These are phyloP conservation scores for Heliconius hortense DNA, from an alignment of 2,888 invertebrate genomes.

Conservation along the genomic window DNA sequence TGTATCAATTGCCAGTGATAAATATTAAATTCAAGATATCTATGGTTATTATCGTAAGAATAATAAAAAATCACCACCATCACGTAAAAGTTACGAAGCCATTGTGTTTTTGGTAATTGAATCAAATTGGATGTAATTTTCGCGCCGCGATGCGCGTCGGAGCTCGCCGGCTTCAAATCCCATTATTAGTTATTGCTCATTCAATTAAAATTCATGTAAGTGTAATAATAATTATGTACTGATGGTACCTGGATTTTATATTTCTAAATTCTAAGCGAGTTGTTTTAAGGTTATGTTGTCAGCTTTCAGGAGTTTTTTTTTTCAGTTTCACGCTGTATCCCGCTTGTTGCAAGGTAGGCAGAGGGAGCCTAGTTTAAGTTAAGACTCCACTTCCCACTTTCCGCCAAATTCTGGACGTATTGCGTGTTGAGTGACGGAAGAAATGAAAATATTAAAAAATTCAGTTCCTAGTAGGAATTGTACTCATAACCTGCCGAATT, in stretches of 20 bases:
- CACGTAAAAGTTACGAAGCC: constrained; percentile 19
- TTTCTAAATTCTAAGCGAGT: constrained; percentile 14
- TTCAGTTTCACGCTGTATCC: no score
- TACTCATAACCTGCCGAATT: no score
- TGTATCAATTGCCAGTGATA: constrained; percentile 5
- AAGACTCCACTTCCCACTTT: no score
- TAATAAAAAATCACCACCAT: constrained; percentile 21
- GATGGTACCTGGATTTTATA: constrained; percentile 35
- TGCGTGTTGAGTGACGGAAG: no score
- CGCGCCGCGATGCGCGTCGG: constrained; percentile 40
- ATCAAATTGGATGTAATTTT: constrained; percentile 41
- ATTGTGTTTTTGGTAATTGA: constrained; percentile 40
- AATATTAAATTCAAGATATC: background rate
- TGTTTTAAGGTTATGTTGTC: background rate
- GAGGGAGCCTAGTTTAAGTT: no score
- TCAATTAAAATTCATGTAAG: constrained; percentile 41
- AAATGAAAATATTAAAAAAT: no score
- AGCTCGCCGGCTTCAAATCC: constrained; percentile 33
- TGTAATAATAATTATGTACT: constrained; percentile 40
- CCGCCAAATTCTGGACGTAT: no score
- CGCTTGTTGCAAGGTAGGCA: no score
- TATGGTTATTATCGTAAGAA: background rate
- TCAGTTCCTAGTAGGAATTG: no score
- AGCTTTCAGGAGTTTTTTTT: background rate
- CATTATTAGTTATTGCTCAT: constrained; percentile 41